These are phyloP conservation scores for Sorex fumeus DNA, from an alignment of 2,113 vertebrate genomes.

Conservation along the genomic window DNA sequence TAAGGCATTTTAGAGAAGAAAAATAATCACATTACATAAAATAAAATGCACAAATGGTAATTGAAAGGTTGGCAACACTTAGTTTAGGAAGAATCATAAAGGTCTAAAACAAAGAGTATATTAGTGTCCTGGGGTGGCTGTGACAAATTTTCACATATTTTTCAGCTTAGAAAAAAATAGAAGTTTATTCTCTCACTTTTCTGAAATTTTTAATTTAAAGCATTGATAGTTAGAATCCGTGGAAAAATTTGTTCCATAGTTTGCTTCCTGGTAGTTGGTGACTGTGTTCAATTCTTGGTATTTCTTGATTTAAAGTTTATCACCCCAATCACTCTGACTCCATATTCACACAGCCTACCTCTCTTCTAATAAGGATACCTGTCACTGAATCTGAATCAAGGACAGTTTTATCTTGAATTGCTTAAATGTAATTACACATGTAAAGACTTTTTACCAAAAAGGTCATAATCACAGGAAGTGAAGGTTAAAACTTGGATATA, in stretches of 20 bases:
- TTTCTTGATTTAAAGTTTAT: not conserved
- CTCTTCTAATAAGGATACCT: not conserved
- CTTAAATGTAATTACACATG: not conserved
- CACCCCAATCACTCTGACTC: not conserved
- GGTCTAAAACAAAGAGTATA: not conserved
- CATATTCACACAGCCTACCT: not conserved
- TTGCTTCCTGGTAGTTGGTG: not conserved
- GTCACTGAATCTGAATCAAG: conserved; percentile 35
- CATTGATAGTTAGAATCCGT: not conserved
- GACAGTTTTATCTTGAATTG: not conserved
- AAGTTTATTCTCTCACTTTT: conserved; percentile 38
- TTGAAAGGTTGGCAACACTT: not conserved
- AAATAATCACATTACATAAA: not conserved
- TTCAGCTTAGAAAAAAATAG: not conserved
- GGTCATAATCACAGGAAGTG: not conserved
- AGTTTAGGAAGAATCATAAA: not conserved
- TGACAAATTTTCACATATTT: conserved; percentile 7
- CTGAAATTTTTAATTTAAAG: not conserved
- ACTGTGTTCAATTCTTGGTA: not conserved
- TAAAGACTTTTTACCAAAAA: not conserved
- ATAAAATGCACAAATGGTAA: conserved; percentile 1
- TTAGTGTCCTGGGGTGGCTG: not conserved
- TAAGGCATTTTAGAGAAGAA: not conserved
- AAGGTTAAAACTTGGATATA: not conserved
- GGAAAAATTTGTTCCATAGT: not conserved